Percentiles rank a stretch among this genome's conserved stretches.
Evolutionary conservation across 2,888 invertebrate genomes (phyloP).

Genomic region (Lithodes maja): DNA sequence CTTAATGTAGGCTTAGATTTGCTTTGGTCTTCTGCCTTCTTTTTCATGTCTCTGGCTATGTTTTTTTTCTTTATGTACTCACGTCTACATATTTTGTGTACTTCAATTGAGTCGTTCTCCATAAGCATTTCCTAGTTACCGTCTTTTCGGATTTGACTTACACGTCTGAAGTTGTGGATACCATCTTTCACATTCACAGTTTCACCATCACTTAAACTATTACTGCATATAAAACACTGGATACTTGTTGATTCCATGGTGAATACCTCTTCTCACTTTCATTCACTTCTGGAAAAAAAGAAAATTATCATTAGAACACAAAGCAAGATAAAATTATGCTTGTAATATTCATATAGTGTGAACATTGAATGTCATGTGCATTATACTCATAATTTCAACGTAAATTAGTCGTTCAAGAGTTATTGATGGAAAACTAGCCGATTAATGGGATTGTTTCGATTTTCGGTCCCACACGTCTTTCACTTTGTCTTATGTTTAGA

Average conservation of each 20-base stretch:
- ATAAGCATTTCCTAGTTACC: slow-evolving; percentile 19
- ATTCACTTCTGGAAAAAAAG: slow-evolving; percentile 17
- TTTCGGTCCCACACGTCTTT: background rate
- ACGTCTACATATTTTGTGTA: slow-evolving; percentile 26
- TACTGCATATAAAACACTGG: background rate
- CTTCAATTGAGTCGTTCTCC: slow-evolving; percentile 1
- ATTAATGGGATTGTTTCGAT: background rate
- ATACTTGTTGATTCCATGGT: slow-evolving; percentile 19
- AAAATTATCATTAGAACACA: no score
- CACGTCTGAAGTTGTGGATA: slow-evolving; percentile 35
- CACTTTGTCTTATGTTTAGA: background rate
- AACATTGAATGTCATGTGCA: background rate
- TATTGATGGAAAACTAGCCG: background rate
- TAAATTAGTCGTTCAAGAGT: background rate
- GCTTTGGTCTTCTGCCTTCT: background rate
- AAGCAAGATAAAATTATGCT: no score
- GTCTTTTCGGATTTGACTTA: slow-evolving; percentile 37
- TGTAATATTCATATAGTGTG: no score
- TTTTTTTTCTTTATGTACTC: slow-evolving; percentile 22
- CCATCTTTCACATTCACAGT: slow-evolving; percentile 23
- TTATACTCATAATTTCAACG: background rate
- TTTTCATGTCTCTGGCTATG: background rate
- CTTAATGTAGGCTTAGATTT: background rate
- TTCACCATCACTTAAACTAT: slow-evolving; percentile 9
- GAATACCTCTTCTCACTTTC: slow-evolving; percentile 24